Percentiles rank a stretch among this genome's conserved stretches.
phyloP scores from a whole-genome alignment of 2,888 invertebrate species.

The Dolomedes plantarius region DNA sequence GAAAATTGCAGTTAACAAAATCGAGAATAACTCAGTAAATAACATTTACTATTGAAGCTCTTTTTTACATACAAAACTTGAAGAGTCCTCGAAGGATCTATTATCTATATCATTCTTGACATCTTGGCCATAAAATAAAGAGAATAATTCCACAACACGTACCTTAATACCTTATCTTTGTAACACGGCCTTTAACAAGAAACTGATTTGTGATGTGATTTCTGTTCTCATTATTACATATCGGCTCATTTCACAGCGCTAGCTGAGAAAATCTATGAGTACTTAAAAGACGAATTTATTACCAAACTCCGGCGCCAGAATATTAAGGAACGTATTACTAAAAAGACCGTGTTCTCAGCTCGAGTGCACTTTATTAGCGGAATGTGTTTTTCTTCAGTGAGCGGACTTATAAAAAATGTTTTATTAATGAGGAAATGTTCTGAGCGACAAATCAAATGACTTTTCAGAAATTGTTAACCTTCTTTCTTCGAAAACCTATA shows the following conservation, averaged over 20 bases:
- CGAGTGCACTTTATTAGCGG: not conserved
- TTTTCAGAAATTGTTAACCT: no score
- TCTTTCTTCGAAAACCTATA: no score
- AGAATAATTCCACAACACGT: not conserved
- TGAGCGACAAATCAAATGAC: no score
- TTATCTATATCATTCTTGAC: not conserved
- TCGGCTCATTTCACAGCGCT: slow-evolving; percentile 19
- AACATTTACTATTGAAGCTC: no score
- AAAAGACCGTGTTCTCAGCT: not conserved
- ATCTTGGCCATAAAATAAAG: not conserved
- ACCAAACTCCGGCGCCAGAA: not conserved
- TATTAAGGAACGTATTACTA: slow-evolving; percentile 5
- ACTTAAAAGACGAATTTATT: slow-evolving; percentile 26
- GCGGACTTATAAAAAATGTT: not conserved
- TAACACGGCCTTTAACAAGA: slow-evolving; percentile 15
- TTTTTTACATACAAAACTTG: no score
- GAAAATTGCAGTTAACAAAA: no score
- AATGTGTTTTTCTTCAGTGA: not conserved
- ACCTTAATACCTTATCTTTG: slow-evolving; percentile 20
- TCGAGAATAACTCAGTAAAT: no score
- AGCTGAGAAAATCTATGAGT: slow-evolving; percentile 7
- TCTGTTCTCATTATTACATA: slow-evolving; percentile 13
- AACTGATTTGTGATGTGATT: slow-evolving; percentile 24
- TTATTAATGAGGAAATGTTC: no score
- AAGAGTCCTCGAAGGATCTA: not conserved